phyloP scores from a whole-genome alignment of 2,113 vertebrate genomes.

The Poeciliopsis retropinna region DNA sequence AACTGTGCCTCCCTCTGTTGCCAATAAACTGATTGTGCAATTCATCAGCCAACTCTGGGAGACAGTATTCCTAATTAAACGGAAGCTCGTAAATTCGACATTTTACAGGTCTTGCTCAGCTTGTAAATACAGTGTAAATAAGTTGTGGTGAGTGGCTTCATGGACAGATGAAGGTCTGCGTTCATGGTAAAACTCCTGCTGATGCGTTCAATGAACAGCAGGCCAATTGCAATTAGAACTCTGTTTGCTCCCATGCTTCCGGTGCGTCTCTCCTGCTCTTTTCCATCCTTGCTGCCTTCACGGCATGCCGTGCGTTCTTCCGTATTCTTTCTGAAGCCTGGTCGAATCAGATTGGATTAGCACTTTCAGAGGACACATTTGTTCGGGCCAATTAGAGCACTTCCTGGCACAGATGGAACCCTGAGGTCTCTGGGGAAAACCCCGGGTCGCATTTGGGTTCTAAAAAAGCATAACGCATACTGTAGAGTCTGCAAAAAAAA shows the following conservation, averaged over 20 bases:
- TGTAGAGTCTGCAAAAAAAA: constrained; percentile 48
- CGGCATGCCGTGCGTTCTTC: constrained; percentile 6
- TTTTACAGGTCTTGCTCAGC: constrained; percentile 79
- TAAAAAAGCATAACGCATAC: constrained; percentile 50
- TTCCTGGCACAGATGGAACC: constrained; percentile 73
- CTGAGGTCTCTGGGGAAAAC: constrained; percentile 56
- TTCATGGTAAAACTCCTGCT: constrained; percentile 50
- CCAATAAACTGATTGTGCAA: constrained; percentile 77
- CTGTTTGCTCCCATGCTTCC: neutral
- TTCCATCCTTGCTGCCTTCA: neutral
- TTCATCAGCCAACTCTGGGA: constrained; percentile 80
- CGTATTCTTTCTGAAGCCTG: constrained; percentile 44
- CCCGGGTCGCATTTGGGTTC: constrained; percentile 56
- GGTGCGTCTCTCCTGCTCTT: neutral
- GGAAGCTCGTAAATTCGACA: constrained; percentile 81
- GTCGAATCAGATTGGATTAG: constrained; percentile 71
- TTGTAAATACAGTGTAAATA: constrained; percentile 75
- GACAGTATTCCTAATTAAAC: constrained; percentile 90
- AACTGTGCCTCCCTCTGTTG: constrained; percentile 55
- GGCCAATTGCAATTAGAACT: constrained; percentile 30
- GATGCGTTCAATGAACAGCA: constrained; percentile 40
- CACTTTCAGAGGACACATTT: constrained; percentile 66
- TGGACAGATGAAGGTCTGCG: constrained; percentile 58
- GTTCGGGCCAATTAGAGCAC: constrained; percentile 71
- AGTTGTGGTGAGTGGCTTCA: constrained; percentile 59